Evolutionary conservation across 2,113 vertebrate species (phyloP), one percentile per base, ranked within the genome.

Genomic region (Apodemus sylvaticus): DNA sequence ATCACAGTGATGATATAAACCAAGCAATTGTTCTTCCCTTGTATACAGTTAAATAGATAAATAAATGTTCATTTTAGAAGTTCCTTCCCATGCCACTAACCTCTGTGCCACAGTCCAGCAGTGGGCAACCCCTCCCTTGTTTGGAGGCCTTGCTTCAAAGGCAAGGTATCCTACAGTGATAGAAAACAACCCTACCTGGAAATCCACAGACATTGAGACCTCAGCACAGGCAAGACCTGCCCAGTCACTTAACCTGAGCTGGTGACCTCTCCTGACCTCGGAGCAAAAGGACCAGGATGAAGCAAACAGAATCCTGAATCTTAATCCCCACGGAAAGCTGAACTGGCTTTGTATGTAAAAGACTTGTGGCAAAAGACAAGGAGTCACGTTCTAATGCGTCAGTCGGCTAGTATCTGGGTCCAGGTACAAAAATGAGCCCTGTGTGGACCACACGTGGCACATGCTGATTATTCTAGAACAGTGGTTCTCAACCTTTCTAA

Each of bases 391-490:
- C 62, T 0, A 12, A 81, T 4, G 39, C 1, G 31, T 58, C 26
- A 3, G 13, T 79, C 14, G 12, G 51, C 9, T 31, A 86, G 39
- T 53, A 16, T 90, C 48, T 39, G 51, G 62, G 39, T 74, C 51
- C 8, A 12, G 1, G 31, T 13, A 77, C 9, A 81, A 29, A 66
- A 39, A 51, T 55, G 34, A 82, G 51, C 24, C 55, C 1, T 3
- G 11, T 34, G 39, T 86, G 45, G 42, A 3, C 64, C 85, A 70
- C 31, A 51, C 2, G 3, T 1, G 19, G 11, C 62, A 51, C 51
- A 20, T 36, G 16, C 1, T 20, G 22, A 58, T 8, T 1, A 0
- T 22, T 45, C 0, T 0, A 66, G 73, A 73, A n/a, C 29, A 31
- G 7, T 5, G 19, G 22, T 16, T 60, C 36, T 42, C n/a, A 39